phyloP scores from a whole-genome alignment of 2,113 vertebrate species.

The Numida meleagris region DNA sequence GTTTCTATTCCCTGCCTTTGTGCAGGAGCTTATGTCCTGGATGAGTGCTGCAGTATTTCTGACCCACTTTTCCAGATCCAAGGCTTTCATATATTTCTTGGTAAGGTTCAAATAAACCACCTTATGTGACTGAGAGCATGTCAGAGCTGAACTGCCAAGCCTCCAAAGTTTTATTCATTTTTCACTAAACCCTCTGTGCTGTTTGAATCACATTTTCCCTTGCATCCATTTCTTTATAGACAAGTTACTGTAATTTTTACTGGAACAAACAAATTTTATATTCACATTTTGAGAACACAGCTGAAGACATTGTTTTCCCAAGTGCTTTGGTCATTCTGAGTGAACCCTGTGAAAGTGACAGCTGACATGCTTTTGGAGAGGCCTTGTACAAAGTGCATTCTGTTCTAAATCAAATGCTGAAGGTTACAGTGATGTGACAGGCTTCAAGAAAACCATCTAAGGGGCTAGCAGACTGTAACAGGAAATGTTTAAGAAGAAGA shows the following conservation, averaged over 20 bases:
- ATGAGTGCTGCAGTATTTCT: not conserved
- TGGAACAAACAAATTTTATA: not conserved
- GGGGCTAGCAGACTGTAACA: not conserved
- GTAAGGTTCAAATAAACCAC: not conserved
- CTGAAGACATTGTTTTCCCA: not conserved
- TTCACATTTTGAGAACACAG: not conserved
- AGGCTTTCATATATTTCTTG: not conserved
- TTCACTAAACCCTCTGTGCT: not conserved
- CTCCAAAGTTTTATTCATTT: not conserved
- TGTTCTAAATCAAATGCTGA: constrained; percentile 14
- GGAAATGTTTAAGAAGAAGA: not conserved
- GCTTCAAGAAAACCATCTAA: not conserved
- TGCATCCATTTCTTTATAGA: not conserved
- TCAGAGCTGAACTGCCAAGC: not conserved
- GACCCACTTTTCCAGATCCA: not conserved
- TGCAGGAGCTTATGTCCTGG: not conserved
- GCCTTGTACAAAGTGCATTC: not conserved
- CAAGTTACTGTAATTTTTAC: not conserved
- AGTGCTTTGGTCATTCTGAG: not conserved
- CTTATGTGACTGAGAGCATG: not conserved
- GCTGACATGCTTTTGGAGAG: constrained; percentile 3
- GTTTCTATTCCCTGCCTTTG: not conserved
- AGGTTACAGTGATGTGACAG: not conserved
- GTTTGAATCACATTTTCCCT: not conserved
- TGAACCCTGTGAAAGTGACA: constrained; percentile 2